These are phyloP conservation scores for Epizoanthus rinbou DNA, from an alignment of 92 coral and sea anemone species.

Conservation along the genomic window DNA sequence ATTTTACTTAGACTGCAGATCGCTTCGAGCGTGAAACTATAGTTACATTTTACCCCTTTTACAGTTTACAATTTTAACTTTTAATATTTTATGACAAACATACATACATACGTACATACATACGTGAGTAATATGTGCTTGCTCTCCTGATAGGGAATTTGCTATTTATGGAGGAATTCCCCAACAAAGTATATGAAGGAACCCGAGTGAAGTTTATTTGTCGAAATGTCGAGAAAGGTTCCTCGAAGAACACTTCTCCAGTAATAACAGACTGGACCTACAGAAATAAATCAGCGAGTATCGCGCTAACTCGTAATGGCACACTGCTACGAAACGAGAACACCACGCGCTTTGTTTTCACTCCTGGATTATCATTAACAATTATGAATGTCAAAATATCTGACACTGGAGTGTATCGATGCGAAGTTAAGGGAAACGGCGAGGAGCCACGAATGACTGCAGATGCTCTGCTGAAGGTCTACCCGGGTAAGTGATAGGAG, in stretches of 20 bases:
- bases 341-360: conserved; percentile 11
- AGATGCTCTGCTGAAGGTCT: conserved; percentile 1
- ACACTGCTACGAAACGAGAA: neutral
- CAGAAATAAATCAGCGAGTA: conserved; percentile 1
- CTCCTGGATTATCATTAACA: neutral
- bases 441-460: neutral
- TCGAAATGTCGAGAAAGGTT: conserved; percentile 41
- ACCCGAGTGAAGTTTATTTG: conserved; percentile 47
- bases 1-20: too few species aligned
- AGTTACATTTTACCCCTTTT: too few species aligned
- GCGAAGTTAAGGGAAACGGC: conserved; percentile 21
- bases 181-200: conserved; percentile 41
- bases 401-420: conserved; percentile 37
- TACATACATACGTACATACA: too few species aligned
- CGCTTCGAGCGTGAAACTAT: too few species aligned
- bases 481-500: conserved; percentile 3
- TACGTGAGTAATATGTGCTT: neutral
- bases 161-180: conserved; percentile 18
- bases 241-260: neutral
- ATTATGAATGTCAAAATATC: conserved; percentile 19
- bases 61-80: too few species aligned
- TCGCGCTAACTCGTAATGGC: conserved; percentile 22
- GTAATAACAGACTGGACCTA: conserved; percentile 30
- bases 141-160: conserved; percentile 3
- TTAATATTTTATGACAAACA: too few species aligned